A percentile compares a stretch with the other conserved stretches of the same genome.
Conservation (phyloP, 2,888 invertebrate genomes). For the Fragum sueziense region DNA sequence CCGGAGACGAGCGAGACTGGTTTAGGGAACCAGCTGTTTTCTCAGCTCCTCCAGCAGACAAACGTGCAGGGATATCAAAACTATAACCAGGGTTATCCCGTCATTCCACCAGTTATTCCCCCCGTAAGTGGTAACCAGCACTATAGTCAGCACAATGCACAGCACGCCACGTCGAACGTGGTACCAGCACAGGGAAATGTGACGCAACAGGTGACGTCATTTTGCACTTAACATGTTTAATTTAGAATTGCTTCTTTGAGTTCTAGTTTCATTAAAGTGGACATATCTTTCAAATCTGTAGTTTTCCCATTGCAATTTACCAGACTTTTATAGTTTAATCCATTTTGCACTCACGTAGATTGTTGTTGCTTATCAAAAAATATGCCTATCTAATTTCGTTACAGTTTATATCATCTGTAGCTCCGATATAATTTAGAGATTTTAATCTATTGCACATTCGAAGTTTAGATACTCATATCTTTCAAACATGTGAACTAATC, state of each 20-base stretch:
- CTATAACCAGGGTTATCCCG: slow-evolving; percentile 14
- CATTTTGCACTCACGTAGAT: too few relatives aligned
- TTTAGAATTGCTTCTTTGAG: not conserved
- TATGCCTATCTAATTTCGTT: too few relatives aligned
- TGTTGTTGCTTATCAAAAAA: too few relatives aligned
- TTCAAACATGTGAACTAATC: too few relatives aligned
- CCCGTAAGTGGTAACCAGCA: slow-evolving; percentile 1
- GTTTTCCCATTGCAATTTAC: too few relatives aligned
- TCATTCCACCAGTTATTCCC: not conserved
- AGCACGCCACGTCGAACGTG: not conserved
- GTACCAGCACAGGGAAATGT: slow-evolving; percentile 5
- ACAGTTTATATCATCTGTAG: too few relatives aligned
- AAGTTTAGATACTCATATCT: too few relatives aligned
- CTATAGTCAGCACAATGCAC: slow-evolving; percentile 1
- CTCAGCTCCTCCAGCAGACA: slow-evolving; percentile 2
- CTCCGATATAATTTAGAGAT: too few relatives aligned
- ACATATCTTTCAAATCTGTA: too few relatives aligned
- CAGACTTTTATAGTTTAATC: too few relatives aligned
- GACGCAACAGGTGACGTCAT: slow-evolving; percentile 18
- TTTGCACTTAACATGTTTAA: slow-evolving; percentile 14
- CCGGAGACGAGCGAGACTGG: slow-evolving; percentile 5
- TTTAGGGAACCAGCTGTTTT: slow-evolving; percentile 13
- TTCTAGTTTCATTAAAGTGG: too few relatives aligned
- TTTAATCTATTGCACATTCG: too few relatives aligned
- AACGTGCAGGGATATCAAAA: not conserved